A percentile compares a stretch with the other conserved stretches of the same genome.
These are phyloP conservation scores for Dolomedes plantarius DNA, from an alignment of 2,888 invertebrate genomes.

Conservation along the genomic window DNA sequence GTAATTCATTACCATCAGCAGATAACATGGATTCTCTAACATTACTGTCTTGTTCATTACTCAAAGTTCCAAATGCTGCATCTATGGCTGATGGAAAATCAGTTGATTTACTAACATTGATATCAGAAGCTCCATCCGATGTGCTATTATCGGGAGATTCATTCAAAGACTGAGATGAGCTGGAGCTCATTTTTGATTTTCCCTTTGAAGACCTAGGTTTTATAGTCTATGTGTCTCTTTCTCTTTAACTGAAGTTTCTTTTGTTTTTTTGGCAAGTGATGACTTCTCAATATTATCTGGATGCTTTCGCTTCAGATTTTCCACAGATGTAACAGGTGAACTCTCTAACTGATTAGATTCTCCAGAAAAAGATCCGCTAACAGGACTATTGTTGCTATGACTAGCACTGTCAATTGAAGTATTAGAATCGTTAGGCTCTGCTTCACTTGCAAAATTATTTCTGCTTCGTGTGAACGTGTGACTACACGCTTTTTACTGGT, in stretches of 20 bases:
- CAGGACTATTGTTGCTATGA: background rate
- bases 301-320: constrained; percentile 56
- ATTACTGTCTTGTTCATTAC: background rate
- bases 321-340: background rate
- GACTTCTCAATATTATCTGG: constrained; percentile 21
- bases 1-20: background rate
- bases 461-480: constrained; percentile 37
- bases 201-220: constrained; percentile 12
- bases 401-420: constrained; percentile 34
- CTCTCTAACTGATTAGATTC: background rate
- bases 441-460: constrained; percentile 17
- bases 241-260: constrained; percentile 15
- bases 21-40: background rate
- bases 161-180: constrained; percentile 18
- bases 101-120: background rate
- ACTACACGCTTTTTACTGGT: constrained; percentile 19
- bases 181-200: constrained; percentile 41
- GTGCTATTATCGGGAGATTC: constrained; percentile 15
- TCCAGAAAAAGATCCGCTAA: too few relatives aligned
- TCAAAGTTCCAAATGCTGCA: background rate
- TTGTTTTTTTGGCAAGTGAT: constrained; percentile 24
- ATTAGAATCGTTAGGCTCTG: constrained; percentile 1
- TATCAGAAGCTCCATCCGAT: background rate
- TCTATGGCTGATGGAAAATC: background rate
- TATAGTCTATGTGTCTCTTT: constrained; percentile 9